These are phyloP conservation scores for Griposia aprilina DNA, from an alignment of 2,888 invertebrate genomes.

Conservation along the genomic window DNA sequence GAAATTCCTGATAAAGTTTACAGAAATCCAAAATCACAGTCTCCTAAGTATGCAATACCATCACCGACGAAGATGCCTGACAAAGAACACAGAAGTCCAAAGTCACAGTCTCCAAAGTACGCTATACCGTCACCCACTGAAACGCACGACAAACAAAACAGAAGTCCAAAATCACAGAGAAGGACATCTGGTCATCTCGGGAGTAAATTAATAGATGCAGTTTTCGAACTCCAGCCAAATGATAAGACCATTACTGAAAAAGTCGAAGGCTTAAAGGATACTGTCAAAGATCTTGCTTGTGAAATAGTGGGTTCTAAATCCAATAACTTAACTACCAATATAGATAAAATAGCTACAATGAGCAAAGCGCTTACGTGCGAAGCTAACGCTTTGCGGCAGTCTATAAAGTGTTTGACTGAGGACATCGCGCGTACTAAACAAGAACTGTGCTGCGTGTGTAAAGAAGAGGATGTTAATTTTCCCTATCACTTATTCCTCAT, in stretches of 20 bases:
- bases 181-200: slow-evolving; percentile 56
- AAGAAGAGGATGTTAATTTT: slow-evolving; percentile 79
- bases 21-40: slow-evolving; percentile 33
- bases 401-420: slow-evolving; percentile 81
- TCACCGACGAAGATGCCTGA: slow-evolving; percentile 7
- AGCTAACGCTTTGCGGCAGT: slow-evolving; percentile 83
- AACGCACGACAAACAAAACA: slow-evolving; percentile 34
- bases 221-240: slow-evolving; percentile 71
- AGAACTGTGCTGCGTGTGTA: slow-evolving; percentile 66
- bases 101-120: slow-evolving; percentile 22
- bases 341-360: slow-evolving; percentile 84
- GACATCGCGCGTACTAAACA: slow-evolving; percentile 82
- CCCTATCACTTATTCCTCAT: slow-evolving; percentile 87
- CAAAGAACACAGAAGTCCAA: slow-evolving; percentile 46
- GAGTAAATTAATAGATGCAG: slow-evolving; percentile 65
- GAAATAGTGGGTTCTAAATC: slow-evolving; percentile 68
- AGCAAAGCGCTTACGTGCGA: slow-evolving; percentile 84
- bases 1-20: slow-evolving; percentile 15
- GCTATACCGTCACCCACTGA: neutral
- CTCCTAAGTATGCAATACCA: slow-evolving; percentile 19
- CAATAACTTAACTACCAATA: slow-evolving; percentile 75
- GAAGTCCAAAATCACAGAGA: slow-evolving; percentile 47
- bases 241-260: slow-evolving; percentile 74
- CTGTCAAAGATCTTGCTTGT: slow-evolving; percentile 74
- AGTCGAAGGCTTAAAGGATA: slow-evolving; percentile 75